Base-by-base conservation (phyloP, 37 sponge, comb jelly and placozoan genomes). In the Beroe forskalii region DNA sequence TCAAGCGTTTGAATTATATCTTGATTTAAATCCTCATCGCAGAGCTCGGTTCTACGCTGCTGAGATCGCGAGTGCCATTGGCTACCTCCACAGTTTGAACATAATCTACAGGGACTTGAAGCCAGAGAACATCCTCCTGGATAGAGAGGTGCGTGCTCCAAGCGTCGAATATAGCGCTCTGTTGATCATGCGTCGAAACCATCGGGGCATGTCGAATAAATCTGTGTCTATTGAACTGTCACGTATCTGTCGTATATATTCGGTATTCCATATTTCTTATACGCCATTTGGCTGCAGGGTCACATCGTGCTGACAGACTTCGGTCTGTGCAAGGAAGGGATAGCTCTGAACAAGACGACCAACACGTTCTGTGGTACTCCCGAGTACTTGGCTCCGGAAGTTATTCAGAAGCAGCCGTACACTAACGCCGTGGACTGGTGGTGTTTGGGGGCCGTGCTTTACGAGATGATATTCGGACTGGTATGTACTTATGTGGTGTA, bases 351-450 rank as follows among this genome's bases (percentile, higher is more conserved):
- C 30, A 94, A 93, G 35, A 97, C 98, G 0, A 97, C 98, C 19
- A 92, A 92, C 40, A 97, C 96, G 22, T 97, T 97, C 91, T 97
- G 98, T 89, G 98, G 98, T 3, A 95, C 98, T 0, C 98, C 98
- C 0, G 98, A 97, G 91, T 97, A 97, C 41, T 95, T 97, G 25
- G 98, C 98, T 22, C 98, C 98, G 17, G 98, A 97, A 89, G 98
- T 97, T 22, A 93, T 97, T 2, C 69, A 93, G 62, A 95, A 97
- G 60, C 94, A 95, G 90, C 93, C 94, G 12, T 97, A 97, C 76
- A 94, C 94, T 28, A 92, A 92, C 36, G 76, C 93, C 0, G 98
- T 97, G 0, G 98, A 97, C 92, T 97, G 98, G 98, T 97, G 98
- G 98, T 95, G 96, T 40, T 40, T 97, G 76, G 98, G 98, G 0